Conservation (phyloP, 1,140 invertebrate genomes). For the Pseudomyrmex flavicornis region DNA sequence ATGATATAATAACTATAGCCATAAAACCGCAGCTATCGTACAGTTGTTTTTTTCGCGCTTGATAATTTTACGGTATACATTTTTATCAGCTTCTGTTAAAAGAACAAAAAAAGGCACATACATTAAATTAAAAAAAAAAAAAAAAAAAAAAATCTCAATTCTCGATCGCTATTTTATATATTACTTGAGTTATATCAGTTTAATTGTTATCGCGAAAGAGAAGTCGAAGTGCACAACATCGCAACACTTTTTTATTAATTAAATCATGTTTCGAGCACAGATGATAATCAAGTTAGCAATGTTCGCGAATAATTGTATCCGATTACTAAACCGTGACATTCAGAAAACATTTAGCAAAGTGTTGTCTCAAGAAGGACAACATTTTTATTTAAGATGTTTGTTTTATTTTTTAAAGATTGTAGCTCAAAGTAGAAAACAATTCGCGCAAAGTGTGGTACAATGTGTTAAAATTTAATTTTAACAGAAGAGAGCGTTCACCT, state of each 20-base stretch:
- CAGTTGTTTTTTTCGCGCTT: neutral
- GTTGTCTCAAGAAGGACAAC: too few relatives aligned
- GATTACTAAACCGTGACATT: neutral
- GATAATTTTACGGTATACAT: slow-evolving; percentile 2
- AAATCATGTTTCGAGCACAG: slow-evolving; percentile 6
- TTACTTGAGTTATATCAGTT: slow-evolving; percentile 11
- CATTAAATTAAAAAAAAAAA: neutral
- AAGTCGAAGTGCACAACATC: slow-evolving; percentile 27
- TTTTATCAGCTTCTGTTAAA: slow-evolving; percentile 6
- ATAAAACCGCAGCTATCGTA: slow-evolving; percentile 20
- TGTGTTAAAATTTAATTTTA: neutral
- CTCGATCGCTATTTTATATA: neutral
- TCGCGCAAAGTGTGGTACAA: neutral
- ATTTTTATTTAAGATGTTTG: too few relatives aligned
- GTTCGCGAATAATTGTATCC: neutral
- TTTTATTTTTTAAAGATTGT: neutral
- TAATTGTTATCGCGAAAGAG: slow-evolving; percentile 13
- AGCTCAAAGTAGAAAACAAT: neutral
- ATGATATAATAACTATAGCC: slow-evolving; percentile 24
- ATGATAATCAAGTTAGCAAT: slow-evolving; percentile 41
- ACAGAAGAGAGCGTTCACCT: neutral
- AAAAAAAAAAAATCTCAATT: slow-evolving; percentile 1
- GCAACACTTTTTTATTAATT: slow-evolving; percentile 14
- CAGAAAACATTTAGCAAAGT: neutral
- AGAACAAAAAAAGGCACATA: too few relatives aligned